Base-by-base conservation (phyloP, 2,797 vertebrate genomes). In the Sandelia bainsii region DNA sequence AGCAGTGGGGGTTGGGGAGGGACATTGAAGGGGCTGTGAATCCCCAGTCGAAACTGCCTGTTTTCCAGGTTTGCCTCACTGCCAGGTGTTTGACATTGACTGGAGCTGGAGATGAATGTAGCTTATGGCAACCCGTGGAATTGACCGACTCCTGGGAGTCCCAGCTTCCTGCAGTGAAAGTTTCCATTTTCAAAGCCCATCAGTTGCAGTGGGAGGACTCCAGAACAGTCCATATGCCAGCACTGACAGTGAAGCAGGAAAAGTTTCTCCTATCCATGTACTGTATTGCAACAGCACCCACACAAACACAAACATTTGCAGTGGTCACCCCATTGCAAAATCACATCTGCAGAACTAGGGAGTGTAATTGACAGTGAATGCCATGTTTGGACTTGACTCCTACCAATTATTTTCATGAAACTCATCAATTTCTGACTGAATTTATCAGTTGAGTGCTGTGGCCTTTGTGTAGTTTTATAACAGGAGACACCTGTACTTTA, bases 161-260 rank as follows among this genome's bases (percentile, higher is more conserved):
- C 87, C 51, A 23, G 93, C 93, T 95, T 96, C 95, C 95, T 95
- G 93, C 94, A 93, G 95, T 89, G 95, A 95, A 95, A 94, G 94
- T 95, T 95, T 96, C 93, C 95, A 85, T 96, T 96, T 97, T 96
- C 95, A 96, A 96, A 96, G 94, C 94, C 91, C 88, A 82, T 94
- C 87, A 82, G 87, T 94, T 93, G 93, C 92, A 89, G 83, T 94
- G 94, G 92, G 93, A 95, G 91, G 87, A 90, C 93, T 95, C 88
- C 89, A 75, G 75, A 90, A 83, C 12, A 82, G 93, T 91, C 92
- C 94, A 93, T 95, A 93, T 95, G 93, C 92, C 94, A 72, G 87
- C 88, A 90, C 90, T 94, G 89, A 93, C 86, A 91, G 90, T 90
- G 84, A 83, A 88, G 72, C 62, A 69, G 75, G 68, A 85, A 76